A percentile compares a stretch with the other conserved stretches of the same genome.
Evolutionary conservation across 2,113 vertebrate genomes (phyloP).

Genomic region (western clawed frog (Xenopus tropicalis)): DNA sequence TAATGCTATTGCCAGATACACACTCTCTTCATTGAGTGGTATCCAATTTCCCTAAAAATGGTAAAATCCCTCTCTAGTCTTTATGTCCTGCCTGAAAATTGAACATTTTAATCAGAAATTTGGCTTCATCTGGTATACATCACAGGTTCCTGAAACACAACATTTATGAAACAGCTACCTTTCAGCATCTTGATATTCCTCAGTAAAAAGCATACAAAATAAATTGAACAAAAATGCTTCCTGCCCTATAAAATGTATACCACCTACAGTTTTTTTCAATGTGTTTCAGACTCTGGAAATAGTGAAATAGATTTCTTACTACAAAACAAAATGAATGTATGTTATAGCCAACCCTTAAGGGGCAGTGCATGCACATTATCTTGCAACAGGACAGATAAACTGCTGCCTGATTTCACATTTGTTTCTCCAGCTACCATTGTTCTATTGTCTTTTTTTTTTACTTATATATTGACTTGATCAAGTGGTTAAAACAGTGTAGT

Average conservation of each 20-base stretch:
- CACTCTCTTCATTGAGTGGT: slow-evolving; percentile 15
- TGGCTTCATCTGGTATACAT: slow-evolving; percentile 32
- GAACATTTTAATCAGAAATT: slow-evolving; percentile 27
- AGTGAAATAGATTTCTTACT: not conserved
- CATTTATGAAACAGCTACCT: slow-evolving; percentile 27
- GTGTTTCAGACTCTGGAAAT: not conserved
- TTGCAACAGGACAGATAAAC: too few species aligned
- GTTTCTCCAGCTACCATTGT: too few species aligned
- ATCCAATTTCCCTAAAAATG: slow-evolving; percentile 30
- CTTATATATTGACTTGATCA: too few species aligned
- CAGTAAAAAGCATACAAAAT: slow-evolving; percentile 22
- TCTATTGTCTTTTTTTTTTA: too few species aligned
- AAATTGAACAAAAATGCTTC: slow-evolving; percentile 18
- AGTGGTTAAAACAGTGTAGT: too few species aligned
- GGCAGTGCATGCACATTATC: too few species aligned
- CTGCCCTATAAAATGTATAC: slow-evolving; percentile 14
- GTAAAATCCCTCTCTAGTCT: slow-evolving; percentile 19
- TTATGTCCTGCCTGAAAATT: slow-evolving; percentile 20
- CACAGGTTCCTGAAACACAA: not conserved
- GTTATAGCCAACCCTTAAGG: too few species aligned
- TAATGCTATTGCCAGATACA: slow-evolving; percentile 7
- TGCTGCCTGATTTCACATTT: too few species aligned
- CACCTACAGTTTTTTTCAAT: slow-evolving; percentile 28
- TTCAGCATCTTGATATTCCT: slow-evolving; percentile 15
- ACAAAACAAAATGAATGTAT: not conserved